Conservation (phyloP, 2,888 invertebrate species). For the Cordilura impudica region DNA sequence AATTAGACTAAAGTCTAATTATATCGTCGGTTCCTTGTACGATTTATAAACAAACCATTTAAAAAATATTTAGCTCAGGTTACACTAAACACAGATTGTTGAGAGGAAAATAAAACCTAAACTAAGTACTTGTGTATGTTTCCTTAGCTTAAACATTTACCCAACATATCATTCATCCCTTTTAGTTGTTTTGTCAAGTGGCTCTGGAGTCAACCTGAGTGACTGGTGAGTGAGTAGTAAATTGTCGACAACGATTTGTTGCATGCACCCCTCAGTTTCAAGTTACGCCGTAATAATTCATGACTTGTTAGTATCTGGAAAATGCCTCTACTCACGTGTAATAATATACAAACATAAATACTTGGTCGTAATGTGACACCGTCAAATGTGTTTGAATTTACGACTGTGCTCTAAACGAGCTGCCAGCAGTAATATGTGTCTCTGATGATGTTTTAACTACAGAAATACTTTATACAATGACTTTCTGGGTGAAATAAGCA, state of each 20-base stretch:
- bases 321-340: constrained; percentile 5
- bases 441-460: too few species aligned
- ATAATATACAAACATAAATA: constrained; percentile 16
- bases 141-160: constrained; percentile 19
- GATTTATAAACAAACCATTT: constrained; percentile 40
- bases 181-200: constrained; percentile 58
- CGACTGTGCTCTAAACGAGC: constrained; percentile 41
- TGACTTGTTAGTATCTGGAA: constrained; percentile 37
- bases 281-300: constrained; percentile 53
- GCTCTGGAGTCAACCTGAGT: constrained; percentile 63
- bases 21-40: not conserved
- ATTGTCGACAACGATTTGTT: constrained; percentile 60
- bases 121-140: constrained; percentile 15
- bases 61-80: constrained; percentile 42
- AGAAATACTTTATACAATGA: too few species aligned
- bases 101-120: constrained; percentile 41
- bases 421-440: constrained; percentile 48
- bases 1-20: not conserved
- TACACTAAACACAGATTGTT: not conserved
- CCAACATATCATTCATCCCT: constrained; percentile 35
- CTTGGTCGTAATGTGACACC: constrained; percentile 48
- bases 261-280: constrained; percentile 56
- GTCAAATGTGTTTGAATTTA: constrained; percentile 56
- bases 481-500: too few species aligned
- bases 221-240: constrained; percentile 42